These are phyloP conservation scores for Caranx ignobilis DNA, from an alignment of 2,113 vertebrate genomes.

Conservation along the genomic window DNA sequence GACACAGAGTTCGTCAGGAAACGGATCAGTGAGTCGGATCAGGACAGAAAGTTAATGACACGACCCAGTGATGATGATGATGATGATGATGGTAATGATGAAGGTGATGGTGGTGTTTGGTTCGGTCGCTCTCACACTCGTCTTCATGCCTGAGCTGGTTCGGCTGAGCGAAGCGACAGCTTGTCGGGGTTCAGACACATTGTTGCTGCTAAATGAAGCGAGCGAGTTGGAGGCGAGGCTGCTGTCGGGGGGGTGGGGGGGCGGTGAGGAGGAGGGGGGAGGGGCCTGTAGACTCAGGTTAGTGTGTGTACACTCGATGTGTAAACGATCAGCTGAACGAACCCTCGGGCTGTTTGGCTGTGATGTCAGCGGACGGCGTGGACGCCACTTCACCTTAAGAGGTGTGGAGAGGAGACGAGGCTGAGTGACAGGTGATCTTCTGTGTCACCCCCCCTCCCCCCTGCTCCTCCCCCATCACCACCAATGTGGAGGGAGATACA, in stretches of 20 bases:
- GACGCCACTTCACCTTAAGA: constrained; percentile 79
- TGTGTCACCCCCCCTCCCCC: constrained; percentile 36
- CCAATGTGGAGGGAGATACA: not conserved
- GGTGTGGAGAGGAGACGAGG: constrained; percentile 71
- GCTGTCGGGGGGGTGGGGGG: constrained; percentile 13
- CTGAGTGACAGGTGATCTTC: constrained; percentile 71
- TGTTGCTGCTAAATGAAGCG: constrained; percentile 81
- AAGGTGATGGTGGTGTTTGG: constrained; percentile 20
- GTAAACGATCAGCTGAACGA: constrained; percentile 63
- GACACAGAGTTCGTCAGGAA: not conserved
- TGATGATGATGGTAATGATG: too few species aligned
- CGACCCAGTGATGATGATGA: too few species aligned
- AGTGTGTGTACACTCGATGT: constrained; percentile 67
- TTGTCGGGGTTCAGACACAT: constrained; percentile 77
- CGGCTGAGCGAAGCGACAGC: constrained; percentile 69
- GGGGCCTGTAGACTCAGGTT: constrained; percentile 38
- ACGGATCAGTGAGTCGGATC: constrained; percentile 24
- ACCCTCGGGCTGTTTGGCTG: constrained; percentile 27
- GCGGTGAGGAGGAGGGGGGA: not conserved
- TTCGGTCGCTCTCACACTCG: constrained; percentile 52
- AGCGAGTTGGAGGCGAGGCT: constrained; percentile 58
- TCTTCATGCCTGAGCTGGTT: constrained; percentile 59
- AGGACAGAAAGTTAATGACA: constrained; percentile 7
- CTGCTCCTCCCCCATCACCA: constrained; percentile 1
- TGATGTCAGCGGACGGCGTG: constrained; percentile 57